phyloP scores from a whole-genome alignment of 2,888 invertebrate genomes.

The Yponomeuta sedellus region DNA sequence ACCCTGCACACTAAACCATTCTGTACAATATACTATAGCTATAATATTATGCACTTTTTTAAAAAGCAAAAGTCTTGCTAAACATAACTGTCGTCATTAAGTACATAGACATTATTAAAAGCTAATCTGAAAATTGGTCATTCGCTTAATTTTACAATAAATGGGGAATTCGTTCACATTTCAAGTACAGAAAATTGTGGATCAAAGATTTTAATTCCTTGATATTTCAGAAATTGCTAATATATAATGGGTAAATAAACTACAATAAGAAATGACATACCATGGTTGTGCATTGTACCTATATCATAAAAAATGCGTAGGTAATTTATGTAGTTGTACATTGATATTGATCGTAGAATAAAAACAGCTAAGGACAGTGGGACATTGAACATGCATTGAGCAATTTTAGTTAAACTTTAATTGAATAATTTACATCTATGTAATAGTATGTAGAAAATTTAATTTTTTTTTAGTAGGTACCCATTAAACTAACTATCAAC shows the following conservation, averaged over 20 bases:
- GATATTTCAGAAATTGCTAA: background rate
- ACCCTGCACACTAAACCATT: conserved; percentile 31
- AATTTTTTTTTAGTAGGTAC: background rate
- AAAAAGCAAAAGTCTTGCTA: conserved; percentile 4
- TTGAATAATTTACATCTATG: background rate
- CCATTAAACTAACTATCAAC: background rate
- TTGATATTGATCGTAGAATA: background rate
- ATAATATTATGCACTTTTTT: background rate
- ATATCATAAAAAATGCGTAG: background rate
- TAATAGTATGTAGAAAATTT: background rate
- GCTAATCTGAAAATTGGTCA: conserved; percentile 43
- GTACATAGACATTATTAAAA: conserved; percentile 23
- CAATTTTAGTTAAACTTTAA: conserved; percentile 30
- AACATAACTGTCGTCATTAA: background rate
- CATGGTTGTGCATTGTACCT: background rate
- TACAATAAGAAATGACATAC: background rate
- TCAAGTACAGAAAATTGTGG: background rate
- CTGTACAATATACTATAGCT: background rate
- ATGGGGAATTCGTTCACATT: background rate
- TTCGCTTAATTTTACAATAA: conserved; percentile 30
- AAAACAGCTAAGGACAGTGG: background rate
- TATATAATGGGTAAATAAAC: background rate
- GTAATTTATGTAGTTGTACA: background rate
- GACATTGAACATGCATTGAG: conserved; percentile 38
- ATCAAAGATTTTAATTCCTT: background rate